Evolutionary conservation across 1,140 invertebrate species (phyloP), one percentile per base, ranked within the genome.

Genomic region (Linepithema humile): DNA sequence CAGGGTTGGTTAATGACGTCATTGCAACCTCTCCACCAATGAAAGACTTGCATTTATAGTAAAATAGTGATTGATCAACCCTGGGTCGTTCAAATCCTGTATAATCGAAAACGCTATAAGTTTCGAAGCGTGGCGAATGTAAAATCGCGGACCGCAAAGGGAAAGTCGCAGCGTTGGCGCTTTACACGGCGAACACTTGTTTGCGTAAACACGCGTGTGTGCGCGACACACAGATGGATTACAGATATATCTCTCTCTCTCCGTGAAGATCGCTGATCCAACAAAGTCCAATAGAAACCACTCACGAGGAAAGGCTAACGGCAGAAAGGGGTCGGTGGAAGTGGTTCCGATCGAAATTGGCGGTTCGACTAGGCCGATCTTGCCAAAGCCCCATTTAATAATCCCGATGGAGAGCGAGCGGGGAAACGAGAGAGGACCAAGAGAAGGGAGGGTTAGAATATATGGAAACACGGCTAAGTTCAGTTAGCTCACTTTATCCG

Each of bases 381-480:
- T 83, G 87, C 87, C 87, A 85, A 88, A 88, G 87, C 78, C 53
- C 70, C 72, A 80, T 88, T 89, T 89, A 89, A 89, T 89, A 89
- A 89, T 89, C 87, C 72, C 84, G 78, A 85, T 83, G 65, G 83
- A 45, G 67, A 72, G 73, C 43, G 59, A 83, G 43, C 65, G n/a
- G 9, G 53, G 26, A 59, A 45, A 57, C 57, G 57, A 53, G 77
- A 45, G 83, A 50, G 55, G 29, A 50, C 48, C 35, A 62, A 45
- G 57, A n/a, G 57, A 35, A 65, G 73, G 62, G 62, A 45, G 23
- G 55, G 43, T 57, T 23, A 43, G 50, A 20, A 70, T 80, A 57
- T 80, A 80, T 80, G 75, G 75, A 80, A 70, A 80, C 75, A 69
- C 35, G 75, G 35, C n/a, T 80, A 80, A 80, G 75, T 80, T 80